A percentile compares a stretch with the other conserved stretches of the same genome.
These are phyloP conservation scores for Phrixothrix hirtus DNA, from an alignment of 2,888 invertebrate species.

Conservation along the genomic window DNA sequence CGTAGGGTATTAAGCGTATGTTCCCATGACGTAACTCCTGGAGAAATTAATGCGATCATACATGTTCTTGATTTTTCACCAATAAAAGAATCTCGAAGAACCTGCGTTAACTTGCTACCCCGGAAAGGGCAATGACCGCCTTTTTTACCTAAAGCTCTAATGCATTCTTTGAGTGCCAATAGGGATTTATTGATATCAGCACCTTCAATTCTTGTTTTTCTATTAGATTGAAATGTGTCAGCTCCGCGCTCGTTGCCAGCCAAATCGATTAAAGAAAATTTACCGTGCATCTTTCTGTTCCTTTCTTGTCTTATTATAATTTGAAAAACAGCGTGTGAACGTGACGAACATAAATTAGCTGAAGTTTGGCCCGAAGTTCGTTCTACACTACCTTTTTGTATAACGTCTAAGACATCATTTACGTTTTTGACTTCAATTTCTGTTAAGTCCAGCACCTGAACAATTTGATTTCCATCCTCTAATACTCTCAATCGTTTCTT, in stretches of 20 bases:
- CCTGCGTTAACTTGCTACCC: slow-evolving; percentile 94
- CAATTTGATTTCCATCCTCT: slow-evolving; percentile 96
- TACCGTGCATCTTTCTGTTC: slow-evolving; percentile 73
- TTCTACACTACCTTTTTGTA: slow-evolving; percentile 85
- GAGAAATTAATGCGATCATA: slow-evolving; percentile 99
- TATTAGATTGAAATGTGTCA: slow-evolving; percentile 95
- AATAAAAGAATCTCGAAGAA: slow-evolving; percentile 96
- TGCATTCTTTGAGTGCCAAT: slow-evolving; percentile 95
- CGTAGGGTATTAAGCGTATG: slow-evolving; percentile 96
- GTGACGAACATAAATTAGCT: slow-evolving; percentile 96
- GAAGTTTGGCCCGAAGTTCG: slow-evolving; percentile 96
- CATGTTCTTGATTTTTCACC: slow-evolving; percentile 99
- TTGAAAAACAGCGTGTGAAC: slow-evolving; percentile 99
- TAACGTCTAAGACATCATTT: slow-evolving; percentile 90
- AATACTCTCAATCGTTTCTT: slow-evolving; percentile 92
- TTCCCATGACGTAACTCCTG: slow-evolving; percentile 94
- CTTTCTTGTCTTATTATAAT: slow-evolving; percentile 74
- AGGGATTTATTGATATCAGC: slow-evolving; percentile 98
- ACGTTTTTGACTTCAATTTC: slow-evolving; percentile 89
- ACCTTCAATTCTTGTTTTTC: slow-evolving; percentile 90
- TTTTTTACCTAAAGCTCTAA: slow-evolving; percentile 91
- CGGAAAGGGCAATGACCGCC: slow-evolving; percentile 97
- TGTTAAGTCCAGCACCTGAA: slow-evolving; percentile 94
- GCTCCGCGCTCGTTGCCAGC: slow-evolving; percentile 98
- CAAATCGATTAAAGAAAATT: slow-evolving; percentile 97